A percentile compares a stretch with the other conserved stretches of the same genome.
phyloP scores from a whole-genome alignment of 1,140 invertebrate genomes.

The Heterodera carotae region DNA sequence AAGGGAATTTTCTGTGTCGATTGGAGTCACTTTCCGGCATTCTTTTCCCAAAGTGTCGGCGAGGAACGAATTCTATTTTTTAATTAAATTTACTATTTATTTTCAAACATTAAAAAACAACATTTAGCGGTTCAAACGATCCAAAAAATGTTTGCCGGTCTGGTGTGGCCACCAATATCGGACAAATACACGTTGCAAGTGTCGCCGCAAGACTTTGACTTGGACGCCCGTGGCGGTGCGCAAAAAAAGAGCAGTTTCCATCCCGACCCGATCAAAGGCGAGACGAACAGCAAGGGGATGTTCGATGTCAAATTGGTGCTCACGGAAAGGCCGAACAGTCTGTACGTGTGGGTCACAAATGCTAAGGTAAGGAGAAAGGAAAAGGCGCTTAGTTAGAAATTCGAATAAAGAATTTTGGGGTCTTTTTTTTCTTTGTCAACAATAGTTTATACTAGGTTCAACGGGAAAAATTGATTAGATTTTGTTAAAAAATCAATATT shows the following conservation, averaged over 20 bases:
- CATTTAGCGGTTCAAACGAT: not conserved
- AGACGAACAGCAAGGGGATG: not conserved
- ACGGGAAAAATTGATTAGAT: no score
- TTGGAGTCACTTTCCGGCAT: no score
- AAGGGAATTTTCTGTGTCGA: no score
- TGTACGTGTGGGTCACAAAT: not conserved
- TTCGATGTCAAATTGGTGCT: not conserved
- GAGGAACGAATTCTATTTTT: no score
- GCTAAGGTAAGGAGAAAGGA: not conserved
- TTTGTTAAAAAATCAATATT: no score
- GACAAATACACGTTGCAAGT: not conserved
- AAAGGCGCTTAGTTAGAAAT: no score
- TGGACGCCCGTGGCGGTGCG: not conserved
- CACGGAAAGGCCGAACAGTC: not conserved
- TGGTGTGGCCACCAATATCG: not conserved
- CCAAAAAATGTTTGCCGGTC: not conserved
- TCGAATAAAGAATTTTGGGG: no score
- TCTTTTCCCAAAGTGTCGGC: no score
- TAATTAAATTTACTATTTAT: no score
- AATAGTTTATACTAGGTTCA: no score
- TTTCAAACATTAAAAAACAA: no score
- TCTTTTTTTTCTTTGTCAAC: no score
- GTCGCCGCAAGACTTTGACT: not conserved
- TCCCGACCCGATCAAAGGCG: not conserved
- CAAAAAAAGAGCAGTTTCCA: not conserved